Evolutionary conservation across 2,888 invertebrate species (phyloP).

Genomic region (Stenchaetothrips biformis): DNA sequence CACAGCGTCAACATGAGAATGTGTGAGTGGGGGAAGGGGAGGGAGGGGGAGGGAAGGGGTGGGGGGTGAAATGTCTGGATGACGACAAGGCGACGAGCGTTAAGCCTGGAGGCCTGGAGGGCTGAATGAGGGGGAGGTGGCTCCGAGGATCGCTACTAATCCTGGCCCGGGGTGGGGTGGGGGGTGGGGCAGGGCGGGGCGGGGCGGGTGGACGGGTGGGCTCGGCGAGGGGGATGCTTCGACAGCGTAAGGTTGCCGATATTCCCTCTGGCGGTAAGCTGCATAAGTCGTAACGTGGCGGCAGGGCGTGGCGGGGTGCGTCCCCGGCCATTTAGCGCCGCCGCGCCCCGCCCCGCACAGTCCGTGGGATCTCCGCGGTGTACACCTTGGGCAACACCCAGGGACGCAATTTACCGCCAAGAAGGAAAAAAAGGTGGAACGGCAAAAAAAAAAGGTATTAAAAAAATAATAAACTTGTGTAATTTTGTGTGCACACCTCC

Average conservation of each 20-base stretch:
- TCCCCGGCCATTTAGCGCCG: neutral
- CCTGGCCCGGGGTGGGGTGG: neutral
- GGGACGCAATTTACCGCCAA: no score
- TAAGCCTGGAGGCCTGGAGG: neutral
- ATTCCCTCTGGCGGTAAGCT: neutral
- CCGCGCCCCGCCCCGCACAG: neutral
- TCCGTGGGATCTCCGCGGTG: neutral
- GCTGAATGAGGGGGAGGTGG: neutral
- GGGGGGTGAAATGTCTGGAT: neutral
- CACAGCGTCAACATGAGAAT: neutral
- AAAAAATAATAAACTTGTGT: no score
- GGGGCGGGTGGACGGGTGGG: neutral
- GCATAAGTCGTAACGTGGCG: neutral
- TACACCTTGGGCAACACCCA: no score
- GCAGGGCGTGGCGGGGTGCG: neutral
- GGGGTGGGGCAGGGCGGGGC: neutral
- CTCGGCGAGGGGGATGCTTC: neutral
- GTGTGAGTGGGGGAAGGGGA: neutral
- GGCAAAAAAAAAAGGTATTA: no score
- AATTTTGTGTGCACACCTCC: no score
- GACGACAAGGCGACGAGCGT: neutral
- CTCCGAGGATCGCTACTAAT: slow-evolving; percentile 8
- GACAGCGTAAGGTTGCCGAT: no score
- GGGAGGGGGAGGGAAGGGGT: neutral
- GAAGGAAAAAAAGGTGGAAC: no score